Percentiles rank a stretch among this genome's conserved stretches.
phyloP scores from a whole-genome alignment of 2,797 vertebrate genomes.

The Scyliorhinus canicula region DNA sequence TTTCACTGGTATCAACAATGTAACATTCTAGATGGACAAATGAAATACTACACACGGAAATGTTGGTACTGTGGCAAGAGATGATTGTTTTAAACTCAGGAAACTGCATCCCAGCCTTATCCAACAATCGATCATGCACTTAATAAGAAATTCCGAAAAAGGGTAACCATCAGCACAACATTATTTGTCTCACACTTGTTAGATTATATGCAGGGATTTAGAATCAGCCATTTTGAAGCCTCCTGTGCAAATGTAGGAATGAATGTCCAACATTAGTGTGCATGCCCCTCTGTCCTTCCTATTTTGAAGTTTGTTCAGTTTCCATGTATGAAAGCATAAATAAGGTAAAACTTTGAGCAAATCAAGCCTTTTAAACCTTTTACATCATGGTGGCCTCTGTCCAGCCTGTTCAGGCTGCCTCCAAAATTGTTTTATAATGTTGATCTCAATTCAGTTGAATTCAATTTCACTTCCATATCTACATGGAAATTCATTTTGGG shows the following conservation, averaged over 20 bases:
- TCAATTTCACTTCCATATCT: too few relatives aligned
- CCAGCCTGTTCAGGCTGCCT: neutral
- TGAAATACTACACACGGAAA: neutral
- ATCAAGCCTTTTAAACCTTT: neutral
- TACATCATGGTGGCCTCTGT: neutral
- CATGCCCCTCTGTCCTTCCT: neutral
- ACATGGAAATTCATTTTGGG: too few relatives aligned
- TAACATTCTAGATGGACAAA: neutral
- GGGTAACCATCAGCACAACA: neutral
- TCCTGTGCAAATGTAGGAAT: neutral
- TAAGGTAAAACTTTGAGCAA: neutral
- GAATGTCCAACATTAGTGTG: neutral
- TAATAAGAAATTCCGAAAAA: neutral
- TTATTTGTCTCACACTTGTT: neutral
- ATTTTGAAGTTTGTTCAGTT: neutral
- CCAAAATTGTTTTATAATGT: neutral
- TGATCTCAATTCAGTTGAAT: neutral
- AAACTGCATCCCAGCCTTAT: neutral
- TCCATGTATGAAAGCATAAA: neutral
- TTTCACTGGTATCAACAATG: neutral
- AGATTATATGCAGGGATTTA: neutral
- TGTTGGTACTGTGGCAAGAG: neutral
- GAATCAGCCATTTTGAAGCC: neutral
- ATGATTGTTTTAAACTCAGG: conserved; percentile 1
- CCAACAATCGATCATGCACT: neutral